Percentiles rank a stretch among this genome's conserved stretches.
Evolutionary conservation across 2,797 vertebrate genomes (phyloP).

Genomic region (Trematomus bernacchii): DNA sequence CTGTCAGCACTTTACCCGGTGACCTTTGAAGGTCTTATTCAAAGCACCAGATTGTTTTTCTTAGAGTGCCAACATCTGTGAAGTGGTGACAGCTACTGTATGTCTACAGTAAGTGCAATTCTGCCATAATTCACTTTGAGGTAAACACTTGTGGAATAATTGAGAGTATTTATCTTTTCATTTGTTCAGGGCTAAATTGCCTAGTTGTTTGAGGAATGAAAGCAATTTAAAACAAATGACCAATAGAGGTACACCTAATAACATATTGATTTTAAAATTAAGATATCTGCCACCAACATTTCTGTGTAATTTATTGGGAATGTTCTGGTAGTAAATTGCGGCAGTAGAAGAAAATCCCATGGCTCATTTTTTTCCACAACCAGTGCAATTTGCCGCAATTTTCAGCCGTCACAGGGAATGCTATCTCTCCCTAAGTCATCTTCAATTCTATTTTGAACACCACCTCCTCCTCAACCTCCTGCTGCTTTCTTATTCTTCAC

Average conservation of each 20-base stretch:
- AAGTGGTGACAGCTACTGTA: background rate
- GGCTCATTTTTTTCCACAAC: conserved; percentile 40
- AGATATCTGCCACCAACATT: conserved; percentile 12
- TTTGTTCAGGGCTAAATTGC: conserved; percentile 7
- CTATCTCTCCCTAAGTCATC: conserved; percentile 47
- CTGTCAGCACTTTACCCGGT: conserved; percentile 35
- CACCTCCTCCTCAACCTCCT: conserved; percentile 30
- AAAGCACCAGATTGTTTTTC: conserved; percentile 13
- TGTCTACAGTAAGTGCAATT: background rate
- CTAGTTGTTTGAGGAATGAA: conserved; percentile 16
- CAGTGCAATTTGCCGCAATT: conserved; percentile 38
- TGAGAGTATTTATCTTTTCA: background rate
- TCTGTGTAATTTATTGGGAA: conserved; percentile 15
- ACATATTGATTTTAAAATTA: conserved; percentile 51
- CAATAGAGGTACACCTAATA: conserved; percentile 32
- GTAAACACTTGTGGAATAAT: background rate
- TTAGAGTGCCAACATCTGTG: conserved; percentile 18
- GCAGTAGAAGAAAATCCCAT: conserved; percentile 24
- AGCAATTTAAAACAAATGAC: conserved; percentile 31
- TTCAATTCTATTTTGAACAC: conserved; percentile 57
- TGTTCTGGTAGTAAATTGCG: conserved; percentile 30
- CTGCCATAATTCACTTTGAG: background rate
- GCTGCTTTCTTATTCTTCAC: conserved; percentile 21
- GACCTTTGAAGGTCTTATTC: conserved; percentile 28
- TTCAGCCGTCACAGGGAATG: conserved; percentile 29